Percentiles rank a stretch among this genome's conserved stretches.
Conservation (phyloP, 2,113 vertebrate species). For the Sapajus apella region DNA sequence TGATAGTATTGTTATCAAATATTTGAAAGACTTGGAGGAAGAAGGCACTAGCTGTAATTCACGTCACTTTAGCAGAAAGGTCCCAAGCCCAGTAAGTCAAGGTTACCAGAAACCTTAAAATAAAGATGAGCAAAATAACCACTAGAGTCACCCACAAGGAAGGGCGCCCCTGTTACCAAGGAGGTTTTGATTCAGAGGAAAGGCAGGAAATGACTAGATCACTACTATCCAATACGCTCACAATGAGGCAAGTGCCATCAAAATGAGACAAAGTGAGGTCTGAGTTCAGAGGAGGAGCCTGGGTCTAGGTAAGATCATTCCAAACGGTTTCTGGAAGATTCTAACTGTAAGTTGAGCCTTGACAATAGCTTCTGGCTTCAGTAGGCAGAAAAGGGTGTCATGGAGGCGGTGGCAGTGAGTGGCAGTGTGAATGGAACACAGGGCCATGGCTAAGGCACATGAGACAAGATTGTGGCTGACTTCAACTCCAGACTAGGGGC, state of each 20-base stretch:
- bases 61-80: constrained; percentile 11
- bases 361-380: background rate
- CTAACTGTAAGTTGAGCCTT: background rate
- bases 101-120: background rate
- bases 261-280: background rate
- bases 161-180: background rate
- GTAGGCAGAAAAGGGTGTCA: no score
- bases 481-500: background rate
- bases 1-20: background rate
- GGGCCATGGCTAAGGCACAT: background rate
- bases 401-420: accelerated
- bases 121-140: background rate
- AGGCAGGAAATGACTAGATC: background rate
- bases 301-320: background rate
- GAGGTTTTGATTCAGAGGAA: background rate
- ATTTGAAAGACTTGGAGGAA: background rate
- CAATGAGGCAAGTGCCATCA: background rate
- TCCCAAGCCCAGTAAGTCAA: background rate
- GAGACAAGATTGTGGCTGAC: background rate
- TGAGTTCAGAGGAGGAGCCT: background rate
- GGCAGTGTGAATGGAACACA: accelerated
- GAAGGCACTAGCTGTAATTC: background rate
- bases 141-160: background rate
- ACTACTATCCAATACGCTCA: background rate
- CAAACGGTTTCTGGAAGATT: background rate